Evolutionary conservation across 2,797 vertebrate species (phyloP).

Genomic region (Sebastes iracundus): DNA sequence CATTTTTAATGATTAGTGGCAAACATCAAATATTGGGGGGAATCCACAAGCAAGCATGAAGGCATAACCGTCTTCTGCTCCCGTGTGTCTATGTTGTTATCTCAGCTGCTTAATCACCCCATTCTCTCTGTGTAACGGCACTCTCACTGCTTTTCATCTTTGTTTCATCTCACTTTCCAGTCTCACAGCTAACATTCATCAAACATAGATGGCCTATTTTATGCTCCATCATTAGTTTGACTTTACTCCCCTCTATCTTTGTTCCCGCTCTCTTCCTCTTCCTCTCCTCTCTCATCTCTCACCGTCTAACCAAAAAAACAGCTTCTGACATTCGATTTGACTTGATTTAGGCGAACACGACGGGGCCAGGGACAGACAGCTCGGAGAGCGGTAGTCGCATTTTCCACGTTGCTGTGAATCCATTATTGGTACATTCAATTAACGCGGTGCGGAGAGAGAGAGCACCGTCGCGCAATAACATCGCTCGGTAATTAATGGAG

Average conservation of each 20-base stretch:
- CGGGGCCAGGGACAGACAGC: slow-evolving; percentile 2
- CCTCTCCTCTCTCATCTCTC: background rate
- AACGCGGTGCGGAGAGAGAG: background rate
- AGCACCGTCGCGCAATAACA: background rate
- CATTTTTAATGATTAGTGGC: background rate
- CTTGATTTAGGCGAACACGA: slow-evolving; percentile 51
- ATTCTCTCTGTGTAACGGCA: slow-evolving; percentile 33
- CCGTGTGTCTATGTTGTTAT: slow-evolving; percentile 3
- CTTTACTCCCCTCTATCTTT: slow-evolving; percentile 42
- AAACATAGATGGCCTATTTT: slow-evolving; percentile 51
- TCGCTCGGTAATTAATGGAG: slow-evolving; percentile 59
- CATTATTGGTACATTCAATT: slow-evolving; percentile 65
- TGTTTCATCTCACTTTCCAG: slow-evolving; percentile 48
- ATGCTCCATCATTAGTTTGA: slow-evolving; percentile 55
- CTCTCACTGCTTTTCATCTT: slow-evolving; percentile 54
- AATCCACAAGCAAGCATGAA: background rate
- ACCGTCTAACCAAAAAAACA: slow-evolving; percentile 4
- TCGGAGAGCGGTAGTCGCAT: background rate
- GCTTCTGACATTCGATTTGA: slow-evolving; percentile 28
- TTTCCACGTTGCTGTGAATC: slow-evolving; percentile 30
- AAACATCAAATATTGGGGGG: slow-evolving; percentile 1
- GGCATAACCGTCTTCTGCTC: background rate
- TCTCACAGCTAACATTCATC: slow-evolving; percentile 52
- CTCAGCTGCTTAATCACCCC: slow-evolving; percentile 26
- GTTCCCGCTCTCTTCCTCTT: background rate